Conservation (phyloP, 2,888 invertebrate species). For the Cetonia aurata region DNA sequence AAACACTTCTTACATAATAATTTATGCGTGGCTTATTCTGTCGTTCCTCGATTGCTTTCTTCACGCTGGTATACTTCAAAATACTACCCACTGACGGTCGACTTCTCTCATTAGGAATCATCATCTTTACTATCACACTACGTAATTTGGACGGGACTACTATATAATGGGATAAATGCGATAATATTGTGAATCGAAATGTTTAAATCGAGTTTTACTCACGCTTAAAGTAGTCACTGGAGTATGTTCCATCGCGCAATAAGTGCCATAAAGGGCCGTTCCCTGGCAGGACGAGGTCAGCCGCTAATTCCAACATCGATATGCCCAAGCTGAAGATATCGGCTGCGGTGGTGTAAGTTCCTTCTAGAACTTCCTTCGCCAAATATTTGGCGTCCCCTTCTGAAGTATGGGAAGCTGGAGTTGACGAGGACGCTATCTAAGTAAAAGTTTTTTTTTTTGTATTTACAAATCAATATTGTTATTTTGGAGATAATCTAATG, state of each 20-base stretch:
- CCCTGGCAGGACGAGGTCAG: slow-evolving; percentile 77
- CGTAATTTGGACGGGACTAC: slow-evolving; percentile 68
- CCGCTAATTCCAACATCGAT: slow-evolving; percentile 77
- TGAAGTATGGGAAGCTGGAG: slow-evolving; percentile 56
- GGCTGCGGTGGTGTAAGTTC: slow-evolving; percentile 75
- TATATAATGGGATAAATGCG: slow-evolving; percentile 50
- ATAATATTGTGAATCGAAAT: not conserved
- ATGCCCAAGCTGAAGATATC: slow-evolving; percentile 84
- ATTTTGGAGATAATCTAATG: too few relatives aligned
- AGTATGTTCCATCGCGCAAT: slow-evolving; percentile 71
- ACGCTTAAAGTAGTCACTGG: slow-evolving; percentile 55
- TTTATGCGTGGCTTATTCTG: slow-evolving; percentile 36
- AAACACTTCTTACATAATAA: slow-evolving; percentile 43
- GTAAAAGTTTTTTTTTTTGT: too few relatives aligned
- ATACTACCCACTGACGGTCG: slow-evolving; percentile 71
- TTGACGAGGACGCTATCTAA: too few relatives aligned
- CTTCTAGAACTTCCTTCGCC: slow-evolving; percentile 78
- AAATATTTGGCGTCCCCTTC: slow-evolving; percentile 85
- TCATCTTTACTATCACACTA: slow-evolving; percentile 70
- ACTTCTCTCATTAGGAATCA: slow-evolving; percentile 68
- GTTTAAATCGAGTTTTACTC: not conserved
- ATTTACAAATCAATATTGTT: too few relatives aligned
- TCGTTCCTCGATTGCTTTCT: slow-evolving; percentile 23
- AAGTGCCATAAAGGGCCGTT: slow-evolving; percentile 79
- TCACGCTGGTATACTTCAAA: slow-evolving; percentile 56